Evolutionary conservation across 2,113 vertebrate species (phyloP), one percentile per base, ranked within the genome.

Genomic region (Heterochromis multidens): DNA sequence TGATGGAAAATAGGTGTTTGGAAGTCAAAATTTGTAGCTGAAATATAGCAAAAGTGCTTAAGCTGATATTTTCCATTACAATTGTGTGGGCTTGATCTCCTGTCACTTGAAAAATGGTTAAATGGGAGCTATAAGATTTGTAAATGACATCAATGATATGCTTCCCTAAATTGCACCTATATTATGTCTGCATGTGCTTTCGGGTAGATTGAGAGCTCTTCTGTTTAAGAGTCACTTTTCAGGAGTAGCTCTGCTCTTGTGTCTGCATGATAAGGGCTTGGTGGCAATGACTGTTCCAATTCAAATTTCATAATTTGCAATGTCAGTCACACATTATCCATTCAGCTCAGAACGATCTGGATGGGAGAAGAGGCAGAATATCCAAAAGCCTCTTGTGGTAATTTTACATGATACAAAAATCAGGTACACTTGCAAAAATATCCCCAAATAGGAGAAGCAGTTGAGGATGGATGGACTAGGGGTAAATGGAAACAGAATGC

Each of bases 201-300:
- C 23, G 8, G 79, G 46, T 83, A 81, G 67, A 93, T 85, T 90
- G 87, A 94, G 82, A 86, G 88, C 89, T 83, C 88, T 87, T 93
- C 79, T 90, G 63, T 86, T 37, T 63, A 79, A 89, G 90, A 89
- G 85, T 87, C 70, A 89, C 82, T 93, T 94, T 93, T 85, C 82
- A 86, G 46, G 61, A 84, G 89, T 76, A 89, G 80, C 80, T 86
- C 77, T 80, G 87, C 87, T 84, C 82, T 90, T 92, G 60, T 91
- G 81, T 81, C 82, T 85, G 85, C 74, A 70, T 58, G 84, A 86
- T 91, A 85, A 89, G 83, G 77, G 83, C 83, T 85, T 83, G 77
- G 65, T 83, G 86, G 62, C 80, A 86, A 79, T 83, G 82, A 87
- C 70, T 91, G 79, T 85, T 86, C 82, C 86, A 81, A 83, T 92